phyloP scores from a whole-genome alignment of 2,888 invertebrate species.

The Palloptera scutellata region DNA sequence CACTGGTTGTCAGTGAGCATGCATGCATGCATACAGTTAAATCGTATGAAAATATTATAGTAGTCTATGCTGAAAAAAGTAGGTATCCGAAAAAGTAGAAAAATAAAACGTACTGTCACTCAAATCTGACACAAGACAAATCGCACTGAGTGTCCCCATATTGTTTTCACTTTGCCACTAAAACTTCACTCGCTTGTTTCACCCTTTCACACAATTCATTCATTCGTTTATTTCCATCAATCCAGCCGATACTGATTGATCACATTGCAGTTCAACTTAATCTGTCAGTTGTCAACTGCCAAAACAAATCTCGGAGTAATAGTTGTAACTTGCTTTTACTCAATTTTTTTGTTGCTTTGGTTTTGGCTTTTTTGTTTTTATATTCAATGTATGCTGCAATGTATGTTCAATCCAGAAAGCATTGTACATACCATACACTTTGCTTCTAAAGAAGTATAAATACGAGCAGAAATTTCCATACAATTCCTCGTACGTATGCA shows the following conservation, averaged over 20 bases:
- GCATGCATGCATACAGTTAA: background rate
- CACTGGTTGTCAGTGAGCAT: too few relatives aligned
- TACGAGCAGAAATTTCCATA: too few relatives aligned
- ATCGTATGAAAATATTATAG: background rate
- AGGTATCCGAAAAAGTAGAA: background rate
- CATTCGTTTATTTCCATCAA: slow-evolving; percentile 37
- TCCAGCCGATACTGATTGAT: too few relatives aligned
- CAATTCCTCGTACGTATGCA: slow-evolving; percentile 30
- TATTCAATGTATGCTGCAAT: slow-evolving; percentile 13
- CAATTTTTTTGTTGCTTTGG: slow-evolving; percentile 28
- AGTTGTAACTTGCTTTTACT: slow-evolving; percentile 14
- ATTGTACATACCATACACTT: background rate
- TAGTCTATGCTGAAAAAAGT: background rate
- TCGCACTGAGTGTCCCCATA: slow-evolving; percentile 45
- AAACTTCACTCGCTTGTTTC: too few relatives aligned
- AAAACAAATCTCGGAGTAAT: slow-evolving; percentile 17
- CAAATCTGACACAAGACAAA: slow-evolving; percentile 61
- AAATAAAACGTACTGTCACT: slow-evolving; percentile 48
- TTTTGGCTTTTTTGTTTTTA: slow-evolving; percentile 36
- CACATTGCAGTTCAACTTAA: slow-evolving; percentile 13
- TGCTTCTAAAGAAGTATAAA: too few relatives aligned
- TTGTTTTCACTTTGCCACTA: slow-evolving; percentile 11
- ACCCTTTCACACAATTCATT: slow-evolving; percentile 16
- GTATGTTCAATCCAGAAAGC: slow-evolving; percentile 12
- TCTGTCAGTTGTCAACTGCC: slow-evolving; percentile 25